Base-by-base conservation (phyloP, 2,797 vertebrate species). In the Epinephelus malabaricus region DNA sequence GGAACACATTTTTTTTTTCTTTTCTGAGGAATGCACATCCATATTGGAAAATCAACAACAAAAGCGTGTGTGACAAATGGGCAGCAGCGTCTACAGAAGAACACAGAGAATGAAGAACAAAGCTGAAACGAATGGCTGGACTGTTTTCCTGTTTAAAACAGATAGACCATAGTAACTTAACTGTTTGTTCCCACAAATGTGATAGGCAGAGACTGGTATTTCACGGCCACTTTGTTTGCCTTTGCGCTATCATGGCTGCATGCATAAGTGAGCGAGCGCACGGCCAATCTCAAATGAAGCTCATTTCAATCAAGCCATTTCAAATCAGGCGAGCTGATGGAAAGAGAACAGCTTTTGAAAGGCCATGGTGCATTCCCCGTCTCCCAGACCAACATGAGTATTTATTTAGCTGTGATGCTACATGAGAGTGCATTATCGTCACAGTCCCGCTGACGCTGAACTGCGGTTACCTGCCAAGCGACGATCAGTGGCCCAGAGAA, bases 301-400 rank as follows among this genome's bases (percentile, higher is more conserved):
- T 81, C 76, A 79, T 92, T 92, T 88, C 82, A 89, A 91, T 91
- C 80, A 90, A 85, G 84, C 53, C 76, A 81, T 92, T 92, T 89
- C 73, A 86, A 90, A 90, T 88, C 76, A 81, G 71, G 70, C 80
- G 21, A 86, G 79, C 78, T 80, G 89, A 86, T 82, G 82, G 80
- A 87, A 79, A 82, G 79, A 79, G 79, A 83, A 69, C 72, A 69
- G 72, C 84, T 91, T 86, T 87, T 3, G 27, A 81, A 85, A 86
- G 77, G 66, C 74, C 58, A 43, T 4, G 47, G 55, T 64, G 66
- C 64, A 23, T 67, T 86, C 51, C 56, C 74, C 78, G 58, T 86
- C 76, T 85, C 81, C 64, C 78, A 56, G 69, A 81, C 65, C 61
- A 58, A 73, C 76, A 71, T 18, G 25, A 79, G 79, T 47, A 56